Evolutionary conservation across 2,888 invertebrate genomes (phyloP).

Genomic region (Ennomos quercinarius): DNA sequence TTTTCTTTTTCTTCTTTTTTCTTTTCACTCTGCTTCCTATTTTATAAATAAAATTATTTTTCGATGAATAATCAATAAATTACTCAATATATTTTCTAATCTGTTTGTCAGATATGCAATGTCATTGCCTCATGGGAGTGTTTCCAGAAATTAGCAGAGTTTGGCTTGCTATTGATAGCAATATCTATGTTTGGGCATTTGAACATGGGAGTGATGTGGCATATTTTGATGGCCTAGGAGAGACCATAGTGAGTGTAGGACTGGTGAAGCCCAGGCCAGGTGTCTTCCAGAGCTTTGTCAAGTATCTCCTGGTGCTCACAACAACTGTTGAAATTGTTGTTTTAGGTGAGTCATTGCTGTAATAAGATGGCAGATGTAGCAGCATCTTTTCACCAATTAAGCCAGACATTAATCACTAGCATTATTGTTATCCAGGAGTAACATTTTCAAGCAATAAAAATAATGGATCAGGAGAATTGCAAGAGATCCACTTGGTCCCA

Average conservation of each 20-base stretch:
- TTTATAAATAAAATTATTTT: too few relatives aligned
- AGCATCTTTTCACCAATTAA: too few relatives aligned
- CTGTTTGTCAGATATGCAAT: constrained; percentile 92
- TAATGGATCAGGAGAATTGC: constrained; percentile 78
- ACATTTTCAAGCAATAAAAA: constrained; percentile 83
- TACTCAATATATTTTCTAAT: constrained; percentile 46
- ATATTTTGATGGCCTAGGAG: constrained; percentile 97
- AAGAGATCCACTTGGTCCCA: constrained; percentile 95
- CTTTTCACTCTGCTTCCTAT: too few relatives aligned
- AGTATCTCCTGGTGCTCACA: constrained; percentile 95
- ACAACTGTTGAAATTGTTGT: constrained; percentile 98
- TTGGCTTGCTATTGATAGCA: constrained; percentile 98
- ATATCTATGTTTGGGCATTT: constrained; percentile 99
- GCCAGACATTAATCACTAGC: too few relatives aligned
- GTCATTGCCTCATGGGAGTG: constrained; percentile 98
- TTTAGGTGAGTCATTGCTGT: constrained; percentile 87
- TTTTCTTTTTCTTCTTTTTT: too few relatives aligned
- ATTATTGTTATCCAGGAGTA: constrained; percentile 65
- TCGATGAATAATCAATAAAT: too few relatives aligned
- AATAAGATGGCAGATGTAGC: too few relatives aligned
- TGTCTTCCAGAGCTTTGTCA: constrained; percentile 96
- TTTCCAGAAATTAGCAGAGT: constrained; percentile 98
- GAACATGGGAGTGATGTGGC: constrained; percentile 98
- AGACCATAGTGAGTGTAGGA: constrained; percentile 97
- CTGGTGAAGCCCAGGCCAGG: constrained; percentile 94